Conservation (phyloP, 1,140 invertebrate genomes). For the Rhizoglyphus robini region DNA sequence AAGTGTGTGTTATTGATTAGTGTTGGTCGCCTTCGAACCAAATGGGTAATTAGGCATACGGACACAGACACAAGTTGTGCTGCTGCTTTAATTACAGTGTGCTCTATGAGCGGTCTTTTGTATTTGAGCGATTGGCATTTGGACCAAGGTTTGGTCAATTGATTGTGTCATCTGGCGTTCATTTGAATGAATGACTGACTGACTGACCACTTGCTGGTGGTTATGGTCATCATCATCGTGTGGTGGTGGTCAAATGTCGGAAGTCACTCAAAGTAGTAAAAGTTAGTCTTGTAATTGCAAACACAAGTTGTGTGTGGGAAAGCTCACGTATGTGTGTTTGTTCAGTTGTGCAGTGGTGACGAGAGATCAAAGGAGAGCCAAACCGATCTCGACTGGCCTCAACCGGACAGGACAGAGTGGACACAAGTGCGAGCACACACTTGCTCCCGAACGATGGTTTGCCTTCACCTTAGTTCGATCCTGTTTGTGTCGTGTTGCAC, state of each 20-base stretch:
- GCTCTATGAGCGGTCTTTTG: too few species aligned
- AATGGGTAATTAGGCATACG: too few species aligned
- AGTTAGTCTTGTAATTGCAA: neutral
- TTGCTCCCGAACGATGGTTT: neutral
- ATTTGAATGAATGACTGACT: too few species aligned
- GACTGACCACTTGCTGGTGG: too few species aligned
- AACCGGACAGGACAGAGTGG: neutral
- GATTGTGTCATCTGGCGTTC: too few species aligned
- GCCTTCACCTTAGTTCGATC: constrained; percentile 7
- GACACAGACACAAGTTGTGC: too few species aligned
- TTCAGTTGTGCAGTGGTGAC: too few species aligned
- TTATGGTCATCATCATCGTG: neutral
- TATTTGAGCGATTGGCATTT: too few species aligned
- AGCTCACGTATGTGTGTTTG: neutral
- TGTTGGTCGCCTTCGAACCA: too few species aligned
- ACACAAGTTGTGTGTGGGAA: neutral
- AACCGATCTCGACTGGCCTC: neutral
- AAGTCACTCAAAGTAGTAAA: neutral
- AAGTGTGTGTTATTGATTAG: too few species aligned
- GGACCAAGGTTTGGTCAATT: too few species aligned
- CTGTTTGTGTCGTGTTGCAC: neutral
- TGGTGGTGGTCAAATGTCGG: neutral
- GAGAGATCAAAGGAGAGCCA: neutral
- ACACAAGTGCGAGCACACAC: neutral
- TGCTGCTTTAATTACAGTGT: too few species aligned